Percentiles rank a stretch among this genome's conserved stretches.
These are phyloP conservation scores for Brachypodius melanocephalos DNA, from an alignment of 2,113 vertebrate species.

Conservation along the genomic window DNA sequence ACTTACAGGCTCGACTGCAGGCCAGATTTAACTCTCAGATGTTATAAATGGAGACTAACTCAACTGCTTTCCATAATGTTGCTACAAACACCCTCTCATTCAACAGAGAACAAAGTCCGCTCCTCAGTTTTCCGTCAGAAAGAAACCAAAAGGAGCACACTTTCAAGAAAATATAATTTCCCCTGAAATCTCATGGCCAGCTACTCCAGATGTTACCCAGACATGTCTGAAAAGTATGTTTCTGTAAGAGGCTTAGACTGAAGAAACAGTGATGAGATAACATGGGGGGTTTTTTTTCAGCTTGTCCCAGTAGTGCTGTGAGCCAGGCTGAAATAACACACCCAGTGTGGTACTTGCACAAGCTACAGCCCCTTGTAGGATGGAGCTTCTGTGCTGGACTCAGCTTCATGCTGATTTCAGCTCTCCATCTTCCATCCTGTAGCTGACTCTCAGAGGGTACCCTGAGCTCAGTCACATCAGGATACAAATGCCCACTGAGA, in stretches of 20 bases:
- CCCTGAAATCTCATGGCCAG: not conserved
- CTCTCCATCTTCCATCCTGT: not conserved
- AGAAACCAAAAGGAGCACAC: not conserved
- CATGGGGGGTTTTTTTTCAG: not conserved
- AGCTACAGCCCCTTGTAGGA: not conserved
- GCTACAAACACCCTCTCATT: not conserved
- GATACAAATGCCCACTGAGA: not conserved
- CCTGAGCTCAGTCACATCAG: rapidly evolving
- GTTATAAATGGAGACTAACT: not conserved
- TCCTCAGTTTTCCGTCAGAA: not conserved
- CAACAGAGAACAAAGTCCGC: not conserved
- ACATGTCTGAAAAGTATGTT: not conserved
- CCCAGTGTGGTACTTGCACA: not conserved
- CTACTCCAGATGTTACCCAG: not conserved
- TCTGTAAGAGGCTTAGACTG: not conserved
- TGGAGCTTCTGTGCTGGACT: not conserved
- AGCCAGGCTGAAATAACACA: not conserved
- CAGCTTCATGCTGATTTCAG: not conserved
- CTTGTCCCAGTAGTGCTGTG: not conserved
- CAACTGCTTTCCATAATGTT: not conserved
- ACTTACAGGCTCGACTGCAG: not conserved
- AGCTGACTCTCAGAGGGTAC: rapidly evolving
- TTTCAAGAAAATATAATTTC: not conserved
- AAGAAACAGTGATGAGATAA: not conserved
- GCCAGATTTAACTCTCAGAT: not conserved